Conservation (phyloP, 2,113 vertebrate species). For the Chionodraco myersi region DNA sequence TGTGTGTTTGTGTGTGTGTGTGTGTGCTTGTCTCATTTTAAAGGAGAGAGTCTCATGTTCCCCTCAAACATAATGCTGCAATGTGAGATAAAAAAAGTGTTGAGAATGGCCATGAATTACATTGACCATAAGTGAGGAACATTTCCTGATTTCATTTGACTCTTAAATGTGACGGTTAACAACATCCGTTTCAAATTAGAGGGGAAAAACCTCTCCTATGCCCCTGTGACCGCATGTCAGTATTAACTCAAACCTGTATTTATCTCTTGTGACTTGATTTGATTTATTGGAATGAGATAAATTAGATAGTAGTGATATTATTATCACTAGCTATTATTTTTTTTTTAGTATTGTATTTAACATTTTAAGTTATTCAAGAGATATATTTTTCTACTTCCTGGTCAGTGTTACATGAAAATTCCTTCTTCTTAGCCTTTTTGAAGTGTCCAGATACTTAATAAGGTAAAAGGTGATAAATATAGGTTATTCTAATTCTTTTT, state of each 20-base stretch:
- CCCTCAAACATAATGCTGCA: slow-evolving; percentile 71
- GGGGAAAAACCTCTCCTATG: slow-evolving; percentile 1
- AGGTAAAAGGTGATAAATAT: neutral
- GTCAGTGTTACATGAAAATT: neutral
- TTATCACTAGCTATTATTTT: neutral
- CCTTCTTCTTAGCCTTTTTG: too few relatives aligned
- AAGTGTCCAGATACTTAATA: neutral
- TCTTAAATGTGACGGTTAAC: slow-evolving; percentile 33
- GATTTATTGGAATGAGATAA: slow-evolving; percentile 27
- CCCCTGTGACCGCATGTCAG: slow-evolving; percentile 2
- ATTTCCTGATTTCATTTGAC: slow-evolving; percentile 77
- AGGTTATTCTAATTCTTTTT: neutral
- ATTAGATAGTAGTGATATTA: too few relatives aligned
- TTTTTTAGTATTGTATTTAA: neutral
- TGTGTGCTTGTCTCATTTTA: slow-evolving; percentile 62
- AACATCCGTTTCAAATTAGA: slow-evolving; percentile 23
- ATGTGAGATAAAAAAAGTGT: slow-evolving; percentile 82
- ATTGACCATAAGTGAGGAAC: slow-evolving; percentile 72
- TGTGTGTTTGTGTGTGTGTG: slow-evolving; percentile 2
- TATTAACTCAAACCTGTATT: slow-evolving; percentile 13
- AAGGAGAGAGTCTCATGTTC: slow-evolving; percentile 71
- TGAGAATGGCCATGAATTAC: slow-evolving; percentile 77
- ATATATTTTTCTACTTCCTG: neutral
- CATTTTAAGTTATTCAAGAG: neutral
- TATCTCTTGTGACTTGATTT: slow-evolving; percentile 24